Evolutionary conservation across 2,113 vertebrate species (phyloP).

Genomic region (Falcunculus frontatus): DNA sequence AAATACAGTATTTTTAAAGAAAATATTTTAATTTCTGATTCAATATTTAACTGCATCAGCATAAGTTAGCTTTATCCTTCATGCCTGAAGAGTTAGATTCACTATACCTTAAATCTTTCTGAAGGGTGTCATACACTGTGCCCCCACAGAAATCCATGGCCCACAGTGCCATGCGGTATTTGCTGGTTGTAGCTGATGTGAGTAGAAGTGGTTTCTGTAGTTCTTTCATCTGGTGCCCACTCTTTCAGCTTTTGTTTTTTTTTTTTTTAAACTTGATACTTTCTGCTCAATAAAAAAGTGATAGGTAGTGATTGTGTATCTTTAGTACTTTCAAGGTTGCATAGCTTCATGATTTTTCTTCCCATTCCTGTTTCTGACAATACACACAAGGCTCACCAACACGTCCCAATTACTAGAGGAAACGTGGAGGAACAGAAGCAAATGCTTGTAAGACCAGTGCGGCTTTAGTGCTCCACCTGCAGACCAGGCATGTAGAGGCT

Average conservation of each 20-base stretch:
- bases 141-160: background rate
- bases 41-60: background rate
- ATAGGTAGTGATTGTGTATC: background rate
- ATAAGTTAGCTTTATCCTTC: background rate
- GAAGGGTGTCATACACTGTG: background rate
- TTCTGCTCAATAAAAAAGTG: background rate
- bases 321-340: background rate
- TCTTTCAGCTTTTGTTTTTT: background rate
- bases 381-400: background rate
- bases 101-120: background rate
- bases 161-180: background rate
- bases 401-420: rapidly evolving
- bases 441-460: background rate
- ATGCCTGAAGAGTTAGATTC: background rate
- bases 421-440: background rate
- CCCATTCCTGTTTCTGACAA: background rate
- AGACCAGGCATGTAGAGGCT: background rate
- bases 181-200: background rate
- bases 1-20: background rate
- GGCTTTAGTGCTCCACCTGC: background rate
- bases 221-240: background rate
- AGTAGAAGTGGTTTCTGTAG: background rate
- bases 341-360: background rate
- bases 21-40: background rate
- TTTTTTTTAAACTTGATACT: background rate